Base-by-base conservation (phyloP, 2,797 vertebrate genomes). In the Monodelphis domestica region DNA sequence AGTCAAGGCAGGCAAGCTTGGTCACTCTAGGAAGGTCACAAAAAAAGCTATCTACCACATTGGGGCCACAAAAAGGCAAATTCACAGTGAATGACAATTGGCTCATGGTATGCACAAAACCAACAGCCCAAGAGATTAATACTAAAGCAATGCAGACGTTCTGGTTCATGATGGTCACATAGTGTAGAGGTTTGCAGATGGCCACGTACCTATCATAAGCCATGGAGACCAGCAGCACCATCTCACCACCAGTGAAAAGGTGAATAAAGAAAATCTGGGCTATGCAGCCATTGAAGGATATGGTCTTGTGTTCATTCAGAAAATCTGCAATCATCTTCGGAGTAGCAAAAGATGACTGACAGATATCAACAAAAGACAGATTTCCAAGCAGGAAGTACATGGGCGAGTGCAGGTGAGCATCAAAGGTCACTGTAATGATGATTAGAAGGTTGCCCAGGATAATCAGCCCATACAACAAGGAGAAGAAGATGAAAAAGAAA, bases 231-330 rank as follows among this genome's bases (percentile, higher is more conserved):
- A 98, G 94, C 17, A 97, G 54, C 33, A 96, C 90, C 96, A 97
- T 97, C 93, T 98, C 97, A 0, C 96, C 95, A n/a, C 97, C 97
- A 53, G 95, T 97, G 51, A 97, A 97, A 45, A 97, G 90, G 26
- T 97, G 97, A 89, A 97, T 92, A 45, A 96, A 97, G 87, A 97
- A 97, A 92, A 98, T 96, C 30, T 98, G 97, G 21, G 96, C 91
- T 95, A 97, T 97, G 93, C 97, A 98, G 6, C 95, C 95, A 29
- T 12, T 93, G 90, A 97, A 97, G n/a, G 97, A 97, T 87, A 97
- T 97, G 54, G 93, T 90, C 88, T 97, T 95, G 45, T 33, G 91
- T 50, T 97, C 94, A 70, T 87, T 92, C 56, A 98, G 89, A 92
- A 97, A 96, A 87, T 96, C 96, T 26, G 89, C 14, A 38, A 96